Base-by-base conservation (phyloP, 2,888 invertebrate species). In the Cosmia trapezina region DNA sequence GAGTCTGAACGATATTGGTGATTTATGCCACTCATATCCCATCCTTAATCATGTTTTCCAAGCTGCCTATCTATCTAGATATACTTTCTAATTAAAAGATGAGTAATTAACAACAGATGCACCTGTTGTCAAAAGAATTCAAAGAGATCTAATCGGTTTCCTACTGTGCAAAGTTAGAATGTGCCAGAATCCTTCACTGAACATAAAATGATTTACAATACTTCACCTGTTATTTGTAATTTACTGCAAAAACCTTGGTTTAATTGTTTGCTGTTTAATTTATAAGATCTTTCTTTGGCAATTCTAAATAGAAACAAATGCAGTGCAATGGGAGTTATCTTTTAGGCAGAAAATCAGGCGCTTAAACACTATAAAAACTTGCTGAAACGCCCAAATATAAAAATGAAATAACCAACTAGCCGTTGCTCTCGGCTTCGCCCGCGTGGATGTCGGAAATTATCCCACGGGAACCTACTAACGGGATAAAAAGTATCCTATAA, bases 161-260 rank as follows among this genome's bases (percentile, higher is more conserved):
- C 22, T 12, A 49, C 56, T 17, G 19, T 47, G 43, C 61, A 17
- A 3, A 67, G 41, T 17, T 37, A 63, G n/a, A 83, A 65, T 72
- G 73, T 69, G 83, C 69, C 66, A 83, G 67, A 69, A 66, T 66
- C 51, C 45, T 73, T 63, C 59, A 51, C 12, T 6, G 37, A 60
- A 83, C 57, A 59, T n/a, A 56, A 64, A 65, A 79, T 83, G 53
- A 80, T 79, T 79, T 83, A 80, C 45, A 78, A 67, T 63, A 60
- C 33, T 57, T 83, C 64, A 78, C 63, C 73, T 78, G 79, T 37
- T 78, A 14, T n/a, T 64, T 69, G n/a, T 53, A 63, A 53, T 59
- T 64, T 53, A 66, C 41, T 60, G n/a, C 33, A 57, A 66, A 74
- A 33, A 53, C 37, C 60, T 51, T 80, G 61, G 12, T 57, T 65